Evolutionary conservation across 1,140 invertebrate species (phyloP).

Genomic region (Aplysia californica): DNA sequence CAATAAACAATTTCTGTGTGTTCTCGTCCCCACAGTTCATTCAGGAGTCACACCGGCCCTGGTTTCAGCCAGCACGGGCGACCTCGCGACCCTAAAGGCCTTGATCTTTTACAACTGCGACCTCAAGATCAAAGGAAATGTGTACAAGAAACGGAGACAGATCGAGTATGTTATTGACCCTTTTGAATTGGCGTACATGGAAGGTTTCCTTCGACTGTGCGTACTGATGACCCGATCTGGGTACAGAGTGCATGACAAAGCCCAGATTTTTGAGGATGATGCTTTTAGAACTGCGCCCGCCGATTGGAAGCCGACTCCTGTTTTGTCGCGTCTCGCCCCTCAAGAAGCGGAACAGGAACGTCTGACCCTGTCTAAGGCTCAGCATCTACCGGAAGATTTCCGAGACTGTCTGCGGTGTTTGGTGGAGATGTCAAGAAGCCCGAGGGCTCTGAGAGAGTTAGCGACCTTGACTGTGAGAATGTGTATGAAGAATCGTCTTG

Average conservation of each 20-base stretch:
- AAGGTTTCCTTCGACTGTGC: slow-evolving; percentile 13
- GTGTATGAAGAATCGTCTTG: not conserved
- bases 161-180: slow-evolving; percentile 35
- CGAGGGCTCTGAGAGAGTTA: not conserved
- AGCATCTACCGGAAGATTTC: not conserved
- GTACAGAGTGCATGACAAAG: not conserved
- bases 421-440: not conserved
- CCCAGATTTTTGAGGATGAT: not conserved
- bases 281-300: not conserved
- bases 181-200: slow-evolving; percentile 36
- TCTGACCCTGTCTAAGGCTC: not conserved
- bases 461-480: not conserved
- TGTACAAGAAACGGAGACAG: slow-evolving; percentile 10
- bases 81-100: slow-evolving; percentile 5
- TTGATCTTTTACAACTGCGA: slow-evolving; percentile 33
- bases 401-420: not conserved
- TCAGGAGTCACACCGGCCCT: slow-evolving; percentile 20
- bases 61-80: slow-evolving; percentile 11
- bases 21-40: slow-evolving; percentile 15
- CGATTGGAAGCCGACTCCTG: not conserved
- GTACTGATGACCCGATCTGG: slow-evolving; percentile 6
- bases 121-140: slow-evolving; percentile 22
- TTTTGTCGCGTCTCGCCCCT: not conserved
- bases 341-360: not conserved
- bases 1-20: too few relatives aligned